These are phyloP conservation scores for Tonatia bakeri DNA, from an alignment of 2,113 vertebrate species.

Conservation along the genomic window DNA sequence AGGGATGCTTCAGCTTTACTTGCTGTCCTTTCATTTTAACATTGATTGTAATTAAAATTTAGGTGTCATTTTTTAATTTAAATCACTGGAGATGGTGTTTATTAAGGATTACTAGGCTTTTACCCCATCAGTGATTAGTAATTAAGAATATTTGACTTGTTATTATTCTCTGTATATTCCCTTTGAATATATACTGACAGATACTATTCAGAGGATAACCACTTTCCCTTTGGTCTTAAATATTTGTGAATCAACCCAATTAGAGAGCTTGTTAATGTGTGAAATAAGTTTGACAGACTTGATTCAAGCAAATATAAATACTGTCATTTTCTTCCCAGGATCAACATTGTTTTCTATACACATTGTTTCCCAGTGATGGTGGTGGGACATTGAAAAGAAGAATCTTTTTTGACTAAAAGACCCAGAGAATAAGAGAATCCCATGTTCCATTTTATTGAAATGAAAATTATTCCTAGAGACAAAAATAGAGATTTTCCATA, in stretches of 20 bases:
- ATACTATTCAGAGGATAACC: background rate
- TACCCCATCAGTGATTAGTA: background rate
- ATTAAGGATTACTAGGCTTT: constrained; percentile 7
- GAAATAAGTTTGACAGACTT: constrained; percentile 23
- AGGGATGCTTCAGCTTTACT: background rate
- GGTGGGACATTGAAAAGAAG: background rate
- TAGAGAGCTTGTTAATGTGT: background rate
- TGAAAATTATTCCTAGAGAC: background rate
- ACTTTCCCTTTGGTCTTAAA: background rate
- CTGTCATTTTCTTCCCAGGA: background rate
- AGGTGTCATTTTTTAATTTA: constrained; percentile 59
- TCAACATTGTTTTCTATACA: background rate
- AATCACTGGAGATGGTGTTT: constrained; percentile 39
- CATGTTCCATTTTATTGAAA: background rate
- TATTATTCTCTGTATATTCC: background rate
- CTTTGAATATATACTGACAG: background rate
- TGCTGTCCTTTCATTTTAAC: constrained; percentile 42
- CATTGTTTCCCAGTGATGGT: background rate
- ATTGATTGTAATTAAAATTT: constrained; percentile 67
- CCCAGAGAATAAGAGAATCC: background rate
- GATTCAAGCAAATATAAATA: background rate
- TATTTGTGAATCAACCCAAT: background rate
- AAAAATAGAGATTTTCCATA: background rate
- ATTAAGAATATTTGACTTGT: background rate
- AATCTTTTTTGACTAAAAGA: background rate